These are phyloP conservation scores for Aphelenchoides besseyi DNA, from an alignment of 1,140 invertebrate species.

Conservation along the genomic window DNA sequence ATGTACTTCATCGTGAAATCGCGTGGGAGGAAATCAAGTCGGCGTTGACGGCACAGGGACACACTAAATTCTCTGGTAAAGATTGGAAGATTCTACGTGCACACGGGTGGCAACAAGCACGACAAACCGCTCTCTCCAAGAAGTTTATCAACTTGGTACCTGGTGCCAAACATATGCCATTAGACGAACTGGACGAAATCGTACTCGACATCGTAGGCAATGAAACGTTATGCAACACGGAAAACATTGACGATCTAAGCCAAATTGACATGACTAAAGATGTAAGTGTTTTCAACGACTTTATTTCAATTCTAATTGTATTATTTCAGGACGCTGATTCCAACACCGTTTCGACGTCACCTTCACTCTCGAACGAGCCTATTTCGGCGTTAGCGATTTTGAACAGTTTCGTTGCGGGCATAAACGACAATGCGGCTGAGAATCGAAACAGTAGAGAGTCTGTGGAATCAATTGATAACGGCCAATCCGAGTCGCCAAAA, in stretches of 20 bases:
- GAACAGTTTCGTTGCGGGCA: background rate
- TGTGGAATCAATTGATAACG: background rate
- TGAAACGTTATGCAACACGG: background rate
- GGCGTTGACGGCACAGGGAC: background rate
- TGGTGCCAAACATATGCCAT: background rate
- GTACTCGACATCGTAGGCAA: slow-evolving; percentile 18
- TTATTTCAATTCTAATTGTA: background rate
- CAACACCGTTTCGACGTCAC: background rate
- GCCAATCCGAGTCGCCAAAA: background rate
- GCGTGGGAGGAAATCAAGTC: slow-evolving; percentile 10
- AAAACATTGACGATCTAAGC: background rate
- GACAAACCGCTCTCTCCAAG: slow-evolving; percentile 1
- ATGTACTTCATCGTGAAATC: background rate
- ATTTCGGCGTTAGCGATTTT: background rate
- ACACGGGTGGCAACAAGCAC: slow-evolving; percentile 7
- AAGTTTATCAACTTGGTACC: slow-evolving; percentile 8
- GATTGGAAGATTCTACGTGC: slow-evolving; percentile 14
- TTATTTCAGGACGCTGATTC: background rate
- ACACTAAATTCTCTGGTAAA: slow-evolving; percentile 13
- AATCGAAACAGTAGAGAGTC: background rate
- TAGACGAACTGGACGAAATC: slow-evolving; percentile 10
- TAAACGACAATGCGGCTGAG: background rate
- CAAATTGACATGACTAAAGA: background rate
- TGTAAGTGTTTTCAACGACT: slow-evolving; percentile 1
- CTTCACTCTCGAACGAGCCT: slow-evolving; percentile 6